A percentile compares a stretch with the other conserved stretches of the same genome.
phyloP scores from a whole-genome alignment of 2,888 invertebrate species.

The Eupithecia insigniata region DNA sequence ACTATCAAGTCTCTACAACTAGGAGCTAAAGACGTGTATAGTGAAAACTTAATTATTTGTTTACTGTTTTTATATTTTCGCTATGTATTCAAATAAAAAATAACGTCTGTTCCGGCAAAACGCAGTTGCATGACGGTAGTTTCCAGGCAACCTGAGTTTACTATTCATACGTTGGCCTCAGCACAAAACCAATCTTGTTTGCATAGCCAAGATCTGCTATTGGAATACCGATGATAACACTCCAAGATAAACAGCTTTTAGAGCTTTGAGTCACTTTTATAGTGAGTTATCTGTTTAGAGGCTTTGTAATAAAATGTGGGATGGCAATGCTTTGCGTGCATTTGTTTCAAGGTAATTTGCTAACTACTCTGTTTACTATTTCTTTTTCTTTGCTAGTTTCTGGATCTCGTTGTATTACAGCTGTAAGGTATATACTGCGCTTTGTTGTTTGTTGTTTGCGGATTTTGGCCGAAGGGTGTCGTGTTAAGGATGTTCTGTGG shows the following conservation, averaged over 20 bases:
- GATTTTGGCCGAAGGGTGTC: too few relatives aligned
- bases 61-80: neutral
- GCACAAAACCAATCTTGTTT: conserved; percentile 28
- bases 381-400: neutral
- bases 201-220: conserved; percentile 34
- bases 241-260: conserved; percentile 32
- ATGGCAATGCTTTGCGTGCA: neutral
- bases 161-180: conserved; percentile 27
- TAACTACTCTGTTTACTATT: neutral
- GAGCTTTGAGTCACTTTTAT: conserved; percentile 26
- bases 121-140: conserved; percentile 6
- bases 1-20: neutral
- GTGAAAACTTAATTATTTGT: neutral
- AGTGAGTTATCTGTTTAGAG: conserved; percentile 20
- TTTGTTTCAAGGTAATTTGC: conserved; percentile 9
- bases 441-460: too few relatives aligned
- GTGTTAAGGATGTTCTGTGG: too few relatives aligned
- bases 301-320: conserved; percentile 3
- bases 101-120: neutral
- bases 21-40: too few relatives aligned
- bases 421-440: neutral
- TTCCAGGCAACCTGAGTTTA: conserved; percentile 3
- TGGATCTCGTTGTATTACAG: neutral
- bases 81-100: neutral
- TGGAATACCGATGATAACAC: conserved; percentile 30